Evolutionary conservation across 2,113 vertebrate species (phyloP).

Genomic region (Lophura nycthemera): DNA sequence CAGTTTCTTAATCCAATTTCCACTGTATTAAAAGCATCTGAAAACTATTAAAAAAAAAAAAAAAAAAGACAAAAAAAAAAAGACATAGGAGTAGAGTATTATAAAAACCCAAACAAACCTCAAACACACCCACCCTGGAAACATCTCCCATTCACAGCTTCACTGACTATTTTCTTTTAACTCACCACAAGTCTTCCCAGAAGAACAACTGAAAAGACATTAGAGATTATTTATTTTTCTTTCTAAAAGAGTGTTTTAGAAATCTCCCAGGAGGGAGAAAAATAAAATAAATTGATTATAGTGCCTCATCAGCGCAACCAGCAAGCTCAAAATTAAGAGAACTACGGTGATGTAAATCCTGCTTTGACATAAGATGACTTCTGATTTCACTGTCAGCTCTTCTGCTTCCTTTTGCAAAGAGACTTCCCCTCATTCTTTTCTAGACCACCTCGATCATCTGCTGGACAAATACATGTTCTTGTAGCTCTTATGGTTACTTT

Average conservation of each 20-base stretch:
- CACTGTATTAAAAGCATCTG: background rate
- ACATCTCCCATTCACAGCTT: conserved; percentile 42
- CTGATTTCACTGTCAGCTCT: conserved; percentile 10
- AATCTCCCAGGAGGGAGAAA: conserved; percentile 28
- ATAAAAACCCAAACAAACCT: conserved; percentile 51
- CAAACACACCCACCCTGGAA: conserved; percentile 46
- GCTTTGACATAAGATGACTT: conserved; percentile 37
- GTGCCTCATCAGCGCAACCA: conserved; percentile 21
- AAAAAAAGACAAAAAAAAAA: background rate
- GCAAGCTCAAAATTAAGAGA: conserved; percentile 16
- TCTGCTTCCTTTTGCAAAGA: conserved; percentile 35
- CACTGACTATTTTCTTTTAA: conserved; percentile 43
- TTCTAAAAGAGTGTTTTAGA: conserved; percentile 43
- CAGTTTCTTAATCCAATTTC: background rate
- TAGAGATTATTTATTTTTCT: conserved; percentile 55
- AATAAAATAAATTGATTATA: conserved; percentile 38
- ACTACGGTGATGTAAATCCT: background rate
- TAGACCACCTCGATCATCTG: background rate
- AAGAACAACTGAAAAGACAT: conserved; percentile 37
- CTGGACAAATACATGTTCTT: background rate
- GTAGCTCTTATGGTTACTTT: conserved; percentile 22
- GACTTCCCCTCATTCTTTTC: background rate
- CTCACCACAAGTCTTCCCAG: conserved; percentile 49
- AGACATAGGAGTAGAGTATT: background rate
- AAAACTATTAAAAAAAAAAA: background rate